These are phyloP conservation scores for Sminthurides bifidus DNA, from an alignment of 1,140 invertebrate species.

Conservation along the genomic window DNA sequence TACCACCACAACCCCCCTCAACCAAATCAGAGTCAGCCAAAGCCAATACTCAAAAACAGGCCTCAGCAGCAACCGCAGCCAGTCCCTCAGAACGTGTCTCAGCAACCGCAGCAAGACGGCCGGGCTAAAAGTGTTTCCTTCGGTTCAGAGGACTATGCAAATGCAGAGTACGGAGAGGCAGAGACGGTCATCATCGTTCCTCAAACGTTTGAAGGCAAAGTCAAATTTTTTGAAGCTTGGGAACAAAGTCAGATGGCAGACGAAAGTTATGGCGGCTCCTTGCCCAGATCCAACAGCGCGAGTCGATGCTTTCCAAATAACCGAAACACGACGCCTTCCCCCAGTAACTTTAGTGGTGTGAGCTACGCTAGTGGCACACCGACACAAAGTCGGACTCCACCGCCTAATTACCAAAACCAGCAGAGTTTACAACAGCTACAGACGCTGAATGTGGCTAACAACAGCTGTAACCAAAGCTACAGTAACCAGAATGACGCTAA, in stretches of 20 bases:
- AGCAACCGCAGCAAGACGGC: not conserved
- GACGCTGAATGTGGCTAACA: not conserved
- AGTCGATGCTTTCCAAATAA: constrained; percentile 6
- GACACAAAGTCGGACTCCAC: not conserved
- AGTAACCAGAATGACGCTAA: not conserved
- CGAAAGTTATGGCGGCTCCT: not conserved
- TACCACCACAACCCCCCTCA: not conserved
- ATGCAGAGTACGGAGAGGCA: not conserved
- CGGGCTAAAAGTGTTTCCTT: not conserved
- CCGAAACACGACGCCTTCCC: not conserved
- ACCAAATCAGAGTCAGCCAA: constrained; percentile 11
- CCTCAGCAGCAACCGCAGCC: not conserved
- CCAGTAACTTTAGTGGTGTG: not conserved
- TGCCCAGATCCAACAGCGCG: not conserved
- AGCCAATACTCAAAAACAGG: constrained; percentile 22
- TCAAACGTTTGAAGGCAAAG: constrained; percentile 23
- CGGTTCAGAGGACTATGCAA: not conserved
- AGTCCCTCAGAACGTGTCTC: not conserved
- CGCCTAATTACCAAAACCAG: constrained; percentile 6
- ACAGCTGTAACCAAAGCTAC: not conserved
- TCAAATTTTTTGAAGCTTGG: constrained; percentile 25
- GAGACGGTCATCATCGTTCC: constrained; percentile 18
- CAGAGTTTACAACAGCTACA: constrained; percentile 13
- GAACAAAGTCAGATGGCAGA: constrained; percentile 9
- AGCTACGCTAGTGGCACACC: not conserved